Conservation (phyloP, 2,113 vertebrate genomes). For the Macrotus californicus region DNA sequence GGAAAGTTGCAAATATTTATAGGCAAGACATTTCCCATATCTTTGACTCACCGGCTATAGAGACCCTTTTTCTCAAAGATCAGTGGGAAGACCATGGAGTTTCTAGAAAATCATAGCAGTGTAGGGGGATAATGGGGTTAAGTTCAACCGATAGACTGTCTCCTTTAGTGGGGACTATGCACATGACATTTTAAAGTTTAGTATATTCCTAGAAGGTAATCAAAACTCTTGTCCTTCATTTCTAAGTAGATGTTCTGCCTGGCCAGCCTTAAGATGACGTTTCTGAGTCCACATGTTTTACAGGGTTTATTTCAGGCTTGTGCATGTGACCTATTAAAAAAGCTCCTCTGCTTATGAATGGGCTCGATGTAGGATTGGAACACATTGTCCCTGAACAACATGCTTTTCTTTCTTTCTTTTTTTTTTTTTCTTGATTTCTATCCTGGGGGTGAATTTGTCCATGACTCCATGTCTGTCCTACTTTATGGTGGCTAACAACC, state of each 20-base stretch:
- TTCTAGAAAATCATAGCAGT: not conserved
- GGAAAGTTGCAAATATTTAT: not conserved
- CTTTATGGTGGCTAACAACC: slow-evolving; percentile 33
- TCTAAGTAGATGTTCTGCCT: not conserved
- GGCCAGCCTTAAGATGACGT: not conserved
- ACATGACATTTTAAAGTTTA: not conserved
- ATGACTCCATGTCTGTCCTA: not conserved
- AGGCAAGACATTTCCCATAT: not conserved
- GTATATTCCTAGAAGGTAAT: not conserved
- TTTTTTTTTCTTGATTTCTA: not conserved
- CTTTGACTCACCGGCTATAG: not conserved
- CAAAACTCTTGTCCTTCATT: not conserved
- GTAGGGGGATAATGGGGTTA: not conserved
- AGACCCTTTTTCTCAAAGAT: not conserved
- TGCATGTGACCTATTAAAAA: not conserved
- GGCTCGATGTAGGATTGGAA: not conserved
- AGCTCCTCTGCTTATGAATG: not conserved
- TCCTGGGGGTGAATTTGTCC: not conserved
- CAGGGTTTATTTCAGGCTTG: not conserved
- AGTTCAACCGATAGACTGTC: not conserved
- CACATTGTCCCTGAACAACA: not conserved
- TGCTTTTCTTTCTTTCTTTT: not conserved
- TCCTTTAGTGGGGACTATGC: not conserved
- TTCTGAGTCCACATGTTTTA: not conserved
- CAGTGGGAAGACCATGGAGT: not conserved